Evolutionary conservation across 2,888 invertebrate genomes (phyloP), one percentile per base, ranked within the genome.

Genomic region (Schizotus pectinicornis): DNA sequence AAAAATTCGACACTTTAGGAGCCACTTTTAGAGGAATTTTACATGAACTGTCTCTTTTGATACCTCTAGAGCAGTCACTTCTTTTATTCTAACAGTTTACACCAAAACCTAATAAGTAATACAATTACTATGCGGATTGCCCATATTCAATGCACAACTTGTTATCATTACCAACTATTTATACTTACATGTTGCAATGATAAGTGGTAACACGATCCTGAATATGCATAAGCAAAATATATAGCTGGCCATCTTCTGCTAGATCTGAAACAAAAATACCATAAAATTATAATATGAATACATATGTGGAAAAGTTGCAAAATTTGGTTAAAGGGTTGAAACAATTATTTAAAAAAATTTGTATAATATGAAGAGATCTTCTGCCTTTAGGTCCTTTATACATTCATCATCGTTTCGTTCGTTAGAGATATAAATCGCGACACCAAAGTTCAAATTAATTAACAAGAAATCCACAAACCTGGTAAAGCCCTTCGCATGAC

Each of bases 171-270:
- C 47, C 22, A 64, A 45, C 22, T 22, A 22, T 22, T 22, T 22
- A 13, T 66, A 81, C 85, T 85, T 75, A 85, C 85, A 82, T 74
- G 80, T 79, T 65, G 81, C 73, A 42, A 85, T 79, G 59, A 83
- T 75, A 56, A 79, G 70, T 53, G 85, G 84, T 65, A 84, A 77
- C 51, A 82, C 73, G 63, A 84, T 74, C 74, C 84, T 78, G 70
- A 83, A 74, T 37, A 84, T 76, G 66, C 79, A 74, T 47, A 81
- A 74, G 66, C 80, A 81, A 49, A 83, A 67, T 74, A 81, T 77
- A 67, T 80, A 82, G 56, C 77, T 80, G 36, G 78, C 77, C 83
- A 83, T 83, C 45, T 57, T 65, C 47, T 33, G 9, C 45, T 48
- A 49, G 13, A 53, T 59, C 47, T 56, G 59, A 34, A 56, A 55